A percentile compares a stretch with the other conserved stretches of the same genome.
These are phyloP conservation scores for Panurus biarmicus DNA, from an alignment of 2,113 vertebrate species.

Conservation along the genomic window DNA sequence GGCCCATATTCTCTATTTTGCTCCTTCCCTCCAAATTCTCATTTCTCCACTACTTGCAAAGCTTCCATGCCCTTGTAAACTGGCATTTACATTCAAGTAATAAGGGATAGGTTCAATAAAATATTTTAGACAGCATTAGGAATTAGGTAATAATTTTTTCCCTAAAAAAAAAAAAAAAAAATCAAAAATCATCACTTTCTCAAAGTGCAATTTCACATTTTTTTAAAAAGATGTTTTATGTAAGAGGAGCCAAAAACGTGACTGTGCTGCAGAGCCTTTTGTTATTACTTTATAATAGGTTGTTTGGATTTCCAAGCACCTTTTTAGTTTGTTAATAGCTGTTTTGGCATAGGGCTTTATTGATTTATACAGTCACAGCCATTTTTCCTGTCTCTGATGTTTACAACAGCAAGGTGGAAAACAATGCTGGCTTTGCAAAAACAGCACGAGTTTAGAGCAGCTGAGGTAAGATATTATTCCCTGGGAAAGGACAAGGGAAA, in stretches of 20 bases:
- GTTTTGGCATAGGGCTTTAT: neutral
- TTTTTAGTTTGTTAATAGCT: slow-evolving; percentile 17
- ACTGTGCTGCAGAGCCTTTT: neutral
- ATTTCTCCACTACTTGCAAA: neutral
- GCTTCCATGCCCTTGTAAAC: neutral
- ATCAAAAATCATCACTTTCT: neutral
- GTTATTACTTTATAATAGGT: neutral
- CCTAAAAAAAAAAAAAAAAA: neutral
- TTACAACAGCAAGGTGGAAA: neutral
- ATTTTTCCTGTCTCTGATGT: slow-evolving; percentile 11
- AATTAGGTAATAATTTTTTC: neutral
- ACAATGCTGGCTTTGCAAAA: neutral
- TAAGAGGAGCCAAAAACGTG: neutral
- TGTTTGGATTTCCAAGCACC: neutral
- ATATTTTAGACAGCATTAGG: neutral
- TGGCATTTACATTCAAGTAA: neutral
- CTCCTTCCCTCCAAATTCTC: neutral
- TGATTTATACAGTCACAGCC: slow-evolving; percentile 1
- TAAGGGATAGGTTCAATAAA: neutral
- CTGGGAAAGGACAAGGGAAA: neutral
- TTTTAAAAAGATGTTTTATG: neutral
- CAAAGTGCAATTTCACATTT: neutral
- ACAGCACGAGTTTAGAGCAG: neutral
- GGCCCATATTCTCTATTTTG: neutral
- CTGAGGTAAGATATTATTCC: neutral